Evolutionary conservation across 1,140 invertebrate species (phyloP).

Genomic region (Agraylea sexmaculata): DNA sequence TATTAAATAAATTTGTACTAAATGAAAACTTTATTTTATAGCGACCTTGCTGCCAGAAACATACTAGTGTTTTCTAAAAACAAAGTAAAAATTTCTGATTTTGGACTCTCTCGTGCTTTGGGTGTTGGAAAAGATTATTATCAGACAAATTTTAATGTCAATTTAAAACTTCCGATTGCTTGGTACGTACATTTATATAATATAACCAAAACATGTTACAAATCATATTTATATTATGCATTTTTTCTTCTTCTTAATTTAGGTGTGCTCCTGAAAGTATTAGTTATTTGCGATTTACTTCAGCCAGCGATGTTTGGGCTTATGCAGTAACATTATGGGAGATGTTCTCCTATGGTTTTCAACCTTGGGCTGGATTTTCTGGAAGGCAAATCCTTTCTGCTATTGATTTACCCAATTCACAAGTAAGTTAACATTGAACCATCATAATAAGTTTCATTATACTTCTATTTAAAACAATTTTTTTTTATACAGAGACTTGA

Average conservation of each 20-base stretch:
- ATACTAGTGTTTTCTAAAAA: constrained; percentile 93
- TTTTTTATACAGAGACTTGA: constrained; percentile 59
- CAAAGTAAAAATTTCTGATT: constrained; percentile 97
- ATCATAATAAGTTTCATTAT: background rate
- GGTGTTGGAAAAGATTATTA: constrained; percentile 98
- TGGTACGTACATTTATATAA: constrained; percentile 53
- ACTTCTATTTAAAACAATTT: background rate
- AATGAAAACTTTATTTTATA: constrained; percentile 31
- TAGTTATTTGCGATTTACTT: constrained; percentile 90
- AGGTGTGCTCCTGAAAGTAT: constrained; percentile 97
- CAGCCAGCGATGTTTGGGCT: constrained; percentile 94
- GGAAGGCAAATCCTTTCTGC: constrained; percentile 93
- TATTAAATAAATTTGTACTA: background rate
- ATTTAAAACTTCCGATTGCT: constrained; percentile 93
- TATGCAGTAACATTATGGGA: constrained; percentile 98
- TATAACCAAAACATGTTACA: background rate
- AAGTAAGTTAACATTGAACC: constrained; percentile 28
- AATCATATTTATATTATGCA: too few species aligned
- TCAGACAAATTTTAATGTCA: constrained; percentile 96
- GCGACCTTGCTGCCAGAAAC: constrained; percentile 89
- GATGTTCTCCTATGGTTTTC: constrained; percentile 96
- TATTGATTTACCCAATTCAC: constrained; percentile 86
- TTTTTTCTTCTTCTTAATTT: constrained; percentile 7
- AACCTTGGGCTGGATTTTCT: constrained; percentile 92
- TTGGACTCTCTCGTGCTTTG: constrained; percentile 88